Evolutionary conservation across 1,140 invertebrate genomes (phyloP).

Genomic region (Brachionus manjavacas): DNA sequence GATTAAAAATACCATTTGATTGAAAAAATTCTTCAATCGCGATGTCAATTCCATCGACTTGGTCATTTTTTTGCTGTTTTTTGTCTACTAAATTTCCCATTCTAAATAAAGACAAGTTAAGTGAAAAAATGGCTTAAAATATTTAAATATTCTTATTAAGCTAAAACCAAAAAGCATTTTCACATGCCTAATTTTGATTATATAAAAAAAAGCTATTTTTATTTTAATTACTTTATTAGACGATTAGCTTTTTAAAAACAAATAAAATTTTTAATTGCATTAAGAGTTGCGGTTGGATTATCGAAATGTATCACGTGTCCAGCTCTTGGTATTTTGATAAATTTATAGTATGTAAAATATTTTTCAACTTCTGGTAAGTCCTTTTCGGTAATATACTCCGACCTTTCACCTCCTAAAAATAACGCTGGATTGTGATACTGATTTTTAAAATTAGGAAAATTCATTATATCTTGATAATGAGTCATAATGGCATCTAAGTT

Average conservation of each 20-base stretch:
- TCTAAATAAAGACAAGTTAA: not conserved
- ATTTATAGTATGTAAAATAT: slow-evolving; percentile 15
- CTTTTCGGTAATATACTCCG: slow-evolving; percentile 33
- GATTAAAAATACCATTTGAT: not conserved
- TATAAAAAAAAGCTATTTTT: not conserved
- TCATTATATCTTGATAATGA: slow-evolving; percentile 28
- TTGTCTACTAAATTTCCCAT: slow-evolving; percentile 23
- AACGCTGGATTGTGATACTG: not conserved
- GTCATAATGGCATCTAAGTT: not conserved
- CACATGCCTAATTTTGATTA: not conserved
- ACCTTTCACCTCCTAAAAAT: slow-evolving; percentile 21
- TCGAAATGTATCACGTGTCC: slow-evolving; percentile 38
- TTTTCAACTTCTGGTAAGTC: not conserved
- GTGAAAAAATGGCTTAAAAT: too few relatives aligned
- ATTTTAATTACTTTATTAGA: not conserved
- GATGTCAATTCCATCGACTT: not conserved
- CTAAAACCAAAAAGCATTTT: not conserved
- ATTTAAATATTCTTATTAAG: too few relatives aligned
- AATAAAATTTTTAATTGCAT: slow-evolving; percentile 31
- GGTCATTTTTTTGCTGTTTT: not conserved
- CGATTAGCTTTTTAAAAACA: not conserved
- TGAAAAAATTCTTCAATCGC: not conserved
- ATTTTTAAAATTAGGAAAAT: slow-evolving; percentile 36
- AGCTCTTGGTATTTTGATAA: slow-evolving; percentile 22
- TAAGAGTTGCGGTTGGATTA: slow-evolving; percentile 7